phyloP scores from a whole-genome alignment of 2,888 invertebrate genomes.

The Rosalia funebris region DNA sequence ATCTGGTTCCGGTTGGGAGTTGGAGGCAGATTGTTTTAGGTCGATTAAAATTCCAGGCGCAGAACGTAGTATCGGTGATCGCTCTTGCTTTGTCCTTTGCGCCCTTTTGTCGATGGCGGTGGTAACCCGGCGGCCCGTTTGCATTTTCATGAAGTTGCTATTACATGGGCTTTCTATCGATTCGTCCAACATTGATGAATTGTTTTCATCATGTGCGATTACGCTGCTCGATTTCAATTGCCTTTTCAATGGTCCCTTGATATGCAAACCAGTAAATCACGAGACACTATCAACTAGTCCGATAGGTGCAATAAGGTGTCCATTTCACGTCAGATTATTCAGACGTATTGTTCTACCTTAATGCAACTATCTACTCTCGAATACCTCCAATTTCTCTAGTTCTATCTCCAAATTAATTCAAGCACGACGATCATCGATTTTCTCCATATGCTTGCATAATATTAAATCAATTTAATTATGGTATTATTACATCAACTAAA shows the following conservation, averaged over 20 bases:
- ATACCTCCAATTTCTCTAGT: slow-evolving; percentile 37
- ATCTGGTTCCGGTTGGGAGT: slow-evolving; percentile 60
- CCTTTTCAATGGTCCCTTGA: slow-evolving; percentile 64
- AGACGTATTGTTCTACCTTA: slow-evolving; percentile 47
- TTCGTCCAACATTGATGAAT: slow-evolving; percentile 62
- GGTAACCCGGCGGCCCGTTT: slow-evolving; percentile 48
- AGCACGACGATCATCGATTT: neutral
- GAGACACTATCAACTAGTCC: slow-evolving; percentile 60
- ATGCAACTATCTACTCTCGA: slow-evolving; percentile 44
- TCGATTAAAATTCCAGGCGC: slow-evolving; percentile 64
- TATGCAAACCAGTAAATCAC: slow-evolving; percentile 63
- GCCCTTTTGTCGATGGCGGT: slow-evolving; percentile 44
- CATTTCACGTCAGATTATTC: slow-evolving; percentile 55
- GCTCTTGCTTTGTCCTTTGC: slow-evolving; percentile 51
- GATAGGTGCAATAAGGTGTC: slow-evolving; percentile 57
- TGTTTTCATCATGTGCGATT: slow-evolving; percentile 66
- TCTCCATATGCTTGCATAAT: neutral
- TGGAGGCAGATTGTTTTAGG: slow-evolving; percentile 63
- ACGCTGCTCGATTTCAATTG: slow-evolving; percentile 65
- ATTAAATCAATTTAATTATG: no score
- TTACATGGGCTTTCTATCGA: slow-evolving; percentile 52
- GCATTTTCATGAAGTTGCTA: slow-evolving; percentile 57
- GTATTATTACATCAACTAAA: no score
- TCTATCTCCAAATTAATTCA: slow-evolving; percentile 39
- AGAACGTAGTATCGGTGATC: slow-evolving; percentile 53